Base-by-base conservation (phyloP, 2,113 vertebrate species). In the Nipponia nippon region DNA sequence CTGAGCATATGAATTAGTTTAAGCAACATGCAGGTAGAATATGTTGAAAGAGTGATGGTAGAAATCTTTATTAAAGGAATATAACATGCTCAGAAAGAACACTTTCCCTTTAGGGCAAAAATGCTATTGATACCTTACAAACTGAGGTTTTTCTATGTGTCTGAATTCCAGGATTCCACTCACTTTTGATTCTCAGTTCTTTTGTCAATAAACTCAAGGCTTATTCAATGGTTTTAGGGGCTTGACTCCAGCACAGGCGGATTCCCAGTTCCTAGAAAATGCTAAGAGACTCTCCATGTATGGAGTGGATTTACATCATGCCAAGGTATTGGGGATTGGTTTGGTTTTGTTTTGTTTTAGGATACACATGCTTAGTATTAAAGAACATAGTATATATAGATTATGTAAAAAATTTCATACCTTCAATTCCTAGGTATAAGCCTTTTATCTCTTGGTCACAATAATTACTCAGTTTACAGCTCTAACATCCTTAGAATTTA, bases 201-300 rank as follows among this genome's bases (percentile, higher is more conserved):
- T 79, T 80, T 80, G 30, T 38, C 49, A 70, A 20, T 97, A 78
- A 93, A 83, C 86, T 97, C 50, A 94, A 82, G 32, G 26, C 21
- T 95, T 95, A 86, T 92, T 91, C 90, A 92, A 95, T 95, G 65
- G 44, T 98, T 97, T 58, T 79, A 99, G 99, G 98, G 99, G 99
- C 79, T 98, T 99, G 98, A 99, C 99, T 97, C 99, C 99, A 93
- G 99, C 99, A 71, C 99, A 99, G 83, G 99, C 99, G 11, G 99
- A 99, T 91, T 93, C 98, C 81, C 99, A 99, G 97, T 99, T 99
- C 98, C 97, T 99, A 98, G 99, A 99, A 98, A 99, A 99, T 77
- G 99, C 99, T 75, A 99, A 99, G 98, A 99, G 99, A 75, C 98
- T 99, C 58, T 99, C 99, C 71, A 99, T 99, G 99, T 99, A 99